These are phyloP conservation scores for Drosophila cracens DNA, from an alignment of 2,888 invertebrate species.

Conservation along the genomic window DNA sequence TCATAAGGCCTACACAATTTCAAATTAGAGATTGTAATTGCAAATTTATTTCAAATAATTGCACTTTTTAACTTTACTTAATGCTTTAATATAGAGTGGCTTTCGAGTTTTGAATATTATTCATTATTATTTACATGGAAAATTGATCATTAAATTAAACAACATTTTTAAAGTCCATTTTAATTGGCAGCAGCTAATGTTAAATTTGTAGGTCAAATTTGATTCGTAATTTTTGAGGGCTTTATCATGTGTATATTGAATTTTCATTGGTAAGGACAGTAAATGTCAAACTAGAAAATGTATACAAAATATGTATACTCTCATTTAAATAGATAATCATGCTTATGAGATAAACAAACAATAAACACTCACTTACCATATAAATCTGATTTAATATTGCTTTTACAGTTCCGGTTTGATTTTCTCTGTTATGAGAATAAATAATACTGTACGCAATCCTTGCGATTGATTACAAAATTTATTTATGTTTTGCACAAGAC, in stretches of 20 bases:
- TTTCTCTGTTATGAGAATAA: constrained; percentile 8
- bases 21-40: neutral
- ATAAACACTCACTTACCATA: constrained; percentile 32
- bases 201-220: constrained; percentile 16
- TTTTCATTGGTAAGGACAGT: constrained; percentile 32
- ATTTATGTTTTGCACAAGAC: constrained; percentile 10
- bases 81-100: neutral
- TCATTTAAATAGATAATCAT: constrained; percentile 10
- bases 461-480: constrained; percentile 5
- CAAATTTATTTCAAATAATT: neutral
- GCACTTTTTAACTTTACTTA: neutral
- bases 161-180: neutral
- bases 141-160: neutral
- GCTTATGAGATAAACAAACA: constrained; percentile 29
- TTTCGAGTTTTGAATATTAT: neutral
- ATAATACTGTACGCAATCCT: constrained; percentile 18
- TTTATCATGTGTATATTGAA: constrained; percentile 9
- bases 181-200: neutral
- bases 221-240: constrained; percentile 1
- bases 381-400: constrained; percentile 5
- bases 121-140: neutral
- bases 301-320: constrained; percentile 27
- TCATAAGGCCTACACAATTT: neutral
- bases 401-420: constrained; percentile 4
- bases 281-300: constrained; percentile 30